These are phyloP conservation scores for Diaphora mendica DNA, from an alignment of 2,888 invertebrate genomes.

Conservation along the genomic window DNA sequence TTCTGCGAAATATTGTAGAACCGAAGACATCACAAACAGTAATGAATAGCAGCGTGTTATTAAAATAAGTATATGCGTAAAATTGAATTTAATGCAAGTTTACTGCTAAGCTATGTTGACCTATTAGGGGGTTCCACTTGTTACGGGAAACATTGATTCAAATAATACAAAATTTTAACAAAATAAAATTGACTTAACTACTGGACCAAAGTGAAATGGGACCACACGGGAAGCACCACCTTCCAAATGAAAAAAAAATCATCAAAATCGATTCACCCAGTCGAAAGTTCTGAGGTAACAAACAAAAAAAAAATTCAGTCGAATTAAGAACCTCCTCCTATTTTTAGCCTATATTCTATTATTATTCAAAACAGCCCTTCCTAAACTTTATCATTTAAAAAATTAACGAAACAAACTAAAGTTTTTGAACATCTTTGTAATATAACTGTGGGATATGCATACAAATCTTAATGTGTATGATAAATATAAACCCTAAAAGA, in stretches of 20 bases:
- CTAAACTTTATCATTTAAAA: background rate
- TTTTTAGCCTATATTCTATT: no score
- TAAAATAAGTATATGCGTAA: slow-evolving; percentile 8
- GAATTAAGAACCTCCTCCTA: no score
- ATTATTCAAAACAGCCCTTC: background rate
- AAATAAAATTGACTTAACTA: no score
- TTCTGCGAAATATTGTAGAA: background rate
- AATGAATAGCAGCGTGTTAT: slow-evolving; percentile 4
- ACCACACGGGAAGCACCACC: no score
- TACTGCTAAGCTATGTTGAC: slow-evolving; percentile 7
- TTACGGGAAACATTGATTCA: no score
- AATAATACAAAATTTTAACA: no score
- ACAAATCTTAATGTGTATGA: background rate
- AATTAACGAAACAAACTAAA: background rate
- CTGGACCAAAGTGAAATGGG: no score
- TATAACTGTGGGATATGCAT: background rate
- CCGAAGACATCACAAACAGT: background rate
- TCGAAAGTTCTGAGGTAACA: no score
- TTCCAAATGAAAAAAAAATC: no score
- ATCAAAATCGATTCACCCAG: no score
- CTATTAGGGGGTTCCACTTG: background rate
- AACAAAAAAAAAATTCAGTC: no score
- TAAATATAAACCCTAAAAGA: background rate
- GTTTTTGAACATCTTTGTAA: background rate
- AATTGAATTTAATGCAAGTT: slow-evolving; percentile 8